phyloP scores from a whole-genome alignment of 2,113 vertebrate species.

The Thamnaconus septentrionalis region DNA sequence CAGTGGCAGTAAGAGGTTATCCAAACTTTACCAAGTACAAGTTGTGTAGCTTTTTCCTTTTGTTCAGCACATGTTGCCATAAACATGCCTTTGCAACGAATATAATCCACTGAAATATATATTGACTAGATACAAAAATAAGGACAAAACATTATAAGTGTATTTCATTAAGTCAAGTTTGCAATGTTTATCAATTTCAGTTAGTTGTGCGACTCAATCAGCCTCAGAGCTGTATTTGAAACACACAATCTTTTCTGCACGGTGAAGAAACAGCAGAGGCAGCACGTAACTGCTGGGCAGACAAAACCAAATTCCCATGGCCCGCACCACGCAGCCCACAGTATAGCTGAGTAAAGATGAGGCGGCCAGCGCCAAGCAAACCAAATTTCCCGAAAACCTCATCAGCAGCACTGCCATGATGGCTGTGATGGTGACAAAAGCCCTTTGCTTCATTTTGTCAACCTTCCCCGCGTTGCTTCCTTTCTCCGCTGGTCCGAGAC shows the following conservation, averaged over 20 bases:
- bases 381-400: conserved; percentile 15
- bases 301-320: conserved; percentile 17
- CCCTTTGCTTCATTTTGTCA: conserved; percentile 14
- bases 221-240: background rate
- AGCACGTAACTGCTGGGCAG: conserved; percentile 41
- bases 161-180: background rate
- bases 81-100: no score
- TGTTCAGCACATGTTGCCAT: no score
- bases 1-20: no score
- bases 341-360: background rate
- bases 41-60: no score
- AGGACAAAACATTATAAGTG: no score
- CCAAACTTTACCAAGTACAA: no score
- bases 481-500: conserved; percentile 2
- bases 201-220: background rate
- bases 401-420: conserved; percentile 9
- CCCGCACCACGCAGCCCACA: background rate
- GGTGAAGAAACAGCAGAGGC: conserved; percentile 31
- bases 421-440: conserved; percentile 4
- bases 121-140: no score
- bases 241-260: conserved; percentile 2
- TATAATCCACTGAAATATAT: no score
- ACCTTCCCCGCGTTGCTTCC: background rate
- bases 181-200: background rate
- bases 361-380: background rate